Evolutionary conservation across 2,113 vertebrate genomes (phyloP), one percentile per base, ranked within the genome.

Genomic region (Stigmatopora argus): DNA sequence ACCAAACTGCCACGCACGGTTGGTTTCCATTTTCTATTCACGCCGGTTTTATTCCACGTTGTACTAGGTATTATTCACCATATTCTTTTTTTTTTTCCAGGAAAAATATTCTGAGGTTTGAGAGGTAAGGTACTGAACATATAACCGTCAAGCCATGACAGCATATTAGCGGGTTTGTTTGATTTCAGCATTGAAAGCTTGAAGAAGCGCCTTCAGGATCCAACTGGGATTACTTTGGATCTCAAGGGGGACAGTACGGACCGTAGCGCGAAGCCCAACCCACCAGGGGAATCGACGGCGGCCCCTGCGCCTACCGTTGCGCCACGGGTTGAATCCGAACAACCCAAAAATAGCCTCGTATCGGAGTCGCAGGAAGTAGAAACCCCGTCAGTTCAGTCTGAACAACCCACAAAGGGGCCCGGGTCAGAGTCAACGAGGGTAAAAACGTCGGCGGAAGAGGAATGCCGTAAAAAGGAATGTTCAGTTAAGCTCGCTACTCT

Each of bases 101-200:
- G 72, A 46, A 3, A n/a, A 65, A 45, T 67, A 52, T 66, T 5
- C 1, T 18, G 4, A 7, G 15, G 1, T 8, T 84, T 31, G 65
- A 67, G 53, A 5, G 41, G 82, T 84, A 47, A 79, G 82, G 77
- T 46, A 15, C 3, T 13, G 4, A 23, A 15, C 2, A 26, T 15
- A 15, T 19, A 15, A 23, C 13, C 1, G 6, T 26, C 12, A 55
- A 31, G 23, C 31, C 13, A 17, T 31, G 14, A 5, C 13, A 56
- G 13, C 26, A 14, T 61, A 21, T 13, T 11, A 8, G 59, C 47
- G 4, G 2, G 26, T 51, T 57, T 53, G 7, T 69, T 46, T 64
- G 2, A 26, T 71, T 79, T 49, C 9, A 88, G 86, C 21, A 2
- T 67, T 11, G 67, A 59, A 34, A 69, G 1, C 6, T 45, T 83